Evolutionary conservation across 2,888 invertebrate species (phyloP).

Genomic region (Drosophila koepferae): DNA sequence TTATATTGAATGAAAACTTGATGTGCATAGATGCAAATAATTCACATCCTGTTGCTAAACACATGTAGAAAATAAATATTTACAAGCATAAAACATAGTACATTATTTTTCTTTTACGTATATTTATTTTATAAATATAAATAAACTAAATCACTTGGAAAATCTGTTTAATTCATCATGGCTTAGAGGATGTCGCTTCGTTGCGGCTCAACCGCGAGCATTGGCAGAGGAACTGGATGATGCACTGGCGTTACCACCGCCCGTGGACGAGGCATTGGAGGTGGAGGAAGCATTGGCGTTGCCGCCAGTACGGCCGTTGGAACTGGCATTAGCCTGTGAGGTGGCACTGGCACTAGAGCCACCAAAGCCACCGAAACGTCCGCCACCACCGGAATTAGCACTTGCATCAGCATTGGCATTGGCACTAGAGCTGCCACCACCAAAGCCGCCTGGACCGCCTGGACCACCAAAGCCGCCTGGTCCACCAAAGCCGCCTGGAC

Average conservation of each 20-base stretch:
- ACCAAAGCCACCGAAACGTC: constrained; percentile 18
- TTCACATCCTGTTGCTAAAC: constrained; percentile 41
- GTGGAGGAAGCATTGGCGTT: constrained; percentile 34
- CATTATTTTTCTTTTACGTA: not conserved
- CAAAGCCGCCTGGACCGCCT: constrained; percentile 9
- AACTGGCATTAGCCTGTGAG: constrained; percentile 15
- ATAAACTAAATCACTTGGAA: constrained; percentile 27
- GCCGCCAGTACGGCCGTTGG: constrained; percentile 32
- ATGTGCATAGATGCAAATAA: constrained; percentile 5
- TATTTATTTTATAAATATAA: constrained; percentile 36
- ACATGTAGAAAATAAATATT: not conserved
- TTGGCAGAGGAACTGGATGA: constrained; percentile 20
- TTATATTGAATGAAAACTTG: not conserved
- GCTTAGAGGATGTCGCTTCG: constrained; percentile 2
- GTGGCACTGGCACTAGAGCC: constrained; percentile 8
- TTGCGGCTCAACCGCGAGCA: constrained; percentile 9
- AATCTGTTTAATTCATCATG: not conserved
- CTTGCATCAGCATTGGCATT: not conserved
- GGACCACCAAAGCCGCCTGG: constrained; percentile 2
- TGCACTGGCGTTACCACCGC: constrained; percentile 35
- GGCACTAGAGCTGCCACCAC: not conserved
- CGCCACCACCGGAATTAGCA: constrained; percentile 1
- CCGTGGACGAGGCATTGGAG: constrained; percentile 20
- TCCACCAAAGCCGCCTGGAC: not conserved
- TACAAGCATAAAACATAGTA: not conserved